A percentile compares a stretch with the other conserved stretches of the same genome.
These are phyloP conservation scores for Drosophila lowei DNA, from an alignment of 1,140 invertebrate species.

Conservation along the genomic window DNA sequence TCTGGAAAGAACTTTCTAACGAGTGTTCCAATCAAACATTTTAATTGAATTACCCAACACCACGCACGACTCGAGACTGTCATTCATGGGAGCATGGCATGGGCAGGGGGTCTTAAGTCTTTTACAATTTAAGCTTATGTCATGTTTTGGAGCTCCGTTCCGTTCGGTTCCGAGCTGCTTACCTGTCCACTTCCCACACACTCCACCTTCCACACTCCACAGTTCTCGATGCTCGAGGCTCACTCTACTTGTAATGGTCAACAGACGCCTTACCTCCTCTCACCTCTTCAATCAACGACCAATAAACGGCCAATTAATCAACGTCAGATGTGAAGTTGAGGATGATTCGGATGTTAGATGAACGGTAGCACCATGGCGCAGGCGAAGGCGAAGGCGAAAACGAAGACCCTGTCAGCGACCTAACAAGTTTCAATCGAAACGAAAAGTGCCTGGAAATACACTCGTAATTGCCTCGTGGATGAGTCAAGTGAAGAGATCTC, in stretches of 20 bases:
- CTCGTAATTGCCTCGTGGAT: constrained; percentile 10
- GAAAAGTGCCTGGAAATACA: constrained; percentile 32
- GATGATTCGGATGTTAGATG: not conserved
- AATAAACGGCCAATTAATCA: constrained; percentile 74
- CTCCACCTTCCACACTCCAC: constrained; percentile 31
- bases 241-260: constrained; percentile 52
- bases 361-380: constrained; percentile 12
- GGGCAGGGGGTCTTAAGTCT: constrained; percentile 42
- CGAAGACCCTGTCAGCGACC: constrained; percentile 33
- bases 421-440: constrained; percentile 26
- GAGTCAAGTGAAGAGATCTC: constrained; percentile 28
- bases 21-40: constrained; percentile 44
- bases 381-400: not conserved
- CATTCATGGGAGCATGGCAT: constrained; percentile 25
- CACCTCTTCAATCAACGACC: constrained; percentile 40
- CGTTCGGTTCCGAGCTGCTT: constrained; percentile 8
- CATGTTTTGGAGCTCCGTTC: constrained; percentile 52
- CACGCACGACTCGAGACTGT: not conserved
- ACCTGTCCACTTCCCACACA: constrained; percentile 40
- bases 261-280: not conserved
- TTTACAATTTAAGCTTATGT: constrained; percentile 70
- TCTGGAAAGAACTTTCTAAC: constrained; percentile 42
- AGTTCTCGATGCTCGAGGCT: constrained; percentile 20
- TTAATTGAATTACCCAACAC: constrained; percentile 48
- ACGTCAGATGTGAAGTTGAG: constrained; percentile 36